Percentiles rank a stretch among this genome's conserved stretches.
phyloP scores from a whole-genome alignment of 2,888 invertebrate species.

The Trichopoda pennipes region DNA sequence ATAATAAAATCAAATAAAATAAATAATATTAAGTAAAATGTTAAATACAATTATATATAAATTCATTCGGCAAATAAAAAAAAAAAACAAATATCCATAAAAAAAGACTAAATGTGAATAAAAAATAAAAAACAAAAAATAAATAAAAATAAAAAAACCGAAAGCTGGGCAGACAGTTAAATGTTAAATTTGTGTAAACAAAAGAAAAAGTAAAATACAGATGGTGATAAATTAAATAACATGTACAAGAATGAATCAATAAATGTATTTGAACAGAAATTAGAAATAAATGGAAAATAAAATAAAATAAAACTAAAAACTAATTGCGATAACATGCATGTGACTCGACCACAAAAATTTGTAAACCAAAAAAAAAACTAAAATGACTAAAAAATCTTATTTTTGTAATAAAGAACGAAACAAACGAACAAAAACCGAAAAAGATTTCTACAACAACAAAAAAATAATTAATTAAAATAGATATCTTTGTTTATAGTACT shows the following conservation, averaged over 20 bases:
- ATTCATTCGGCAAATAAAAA: conserved; percentile 45
- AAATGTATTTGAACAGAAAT: conserved; percentile 14
- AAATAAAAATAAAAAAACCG: not conserved
- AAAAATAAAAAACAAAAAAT: conserved; percentile 10
- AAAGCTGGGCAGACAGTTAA: not conserved
- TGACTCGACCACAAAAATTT: conserved; percentile 48
- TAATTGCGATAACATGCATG: conserved; percentile 56
- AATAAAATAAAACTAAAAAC: conserved; percentile 25
- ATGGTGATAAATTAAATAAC: conserved; percentile 40
- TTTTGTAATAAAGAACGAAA: no score
- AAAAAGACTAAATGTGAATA: conserved; percentile 21
- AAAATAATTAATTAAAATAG: no score
- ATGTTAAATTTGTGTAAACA: not conserved
- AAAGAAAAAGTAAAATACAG: conserved; percentile 1
- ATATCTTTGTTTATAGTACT: no score
- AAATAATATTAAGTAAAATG: conserved; percentile 8
- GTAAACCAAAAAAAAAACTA: conserved; percentile 13
- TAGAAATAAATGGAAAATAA: conserved; percentile 3
- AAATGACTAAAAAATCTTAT: no score
- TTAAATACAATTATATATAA: conserved; percentile 49
- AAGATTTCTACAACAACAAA: no score
- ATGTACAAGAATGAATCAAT: conserved; percentile 14
- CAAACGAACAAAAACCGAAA: no score
- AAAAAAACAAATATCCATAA: conserved; percentile 15
- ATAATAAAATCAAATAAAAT: conserved; percentile 23